These are phyloP conservation scores for Eulemur albifrons DNA, from an alignment of 2,797 vertebrate genomes.

Conservation along the genomic window DNA sequence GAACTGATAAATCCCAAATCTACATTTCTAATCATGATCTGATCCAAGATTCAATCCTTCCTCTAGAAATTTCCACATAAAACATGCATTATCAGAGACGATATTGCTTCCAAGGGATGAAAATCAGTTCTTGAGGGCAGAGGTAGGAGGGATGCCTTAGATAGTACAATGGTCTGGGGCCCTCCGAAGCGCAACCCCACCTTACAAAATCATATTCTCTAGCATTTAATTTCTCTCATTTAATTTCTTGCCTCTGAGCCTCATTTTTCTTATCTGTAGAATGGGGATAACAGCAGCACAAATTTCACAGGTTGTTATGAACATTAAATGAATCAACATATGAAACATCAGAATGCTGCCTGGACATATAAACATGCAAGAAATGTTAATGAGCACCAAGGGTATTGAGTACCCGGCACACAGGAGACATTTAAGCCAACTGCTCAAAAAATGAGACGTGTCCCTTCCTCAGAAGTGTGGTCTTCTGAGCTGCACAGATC, in stretches of 20 bases:
- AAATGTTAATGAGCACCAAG: not conserved
- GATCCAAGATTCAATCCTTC: not conserved
- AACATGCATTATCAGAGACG: not conserved
- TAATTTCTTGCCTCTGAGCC: not conserved
- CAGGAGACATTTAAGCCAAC: not conserved
- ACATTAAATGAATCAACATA: not conserved
- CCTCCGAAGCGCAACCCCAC: not conserved
- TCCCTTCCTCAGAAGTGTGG: not conserved
- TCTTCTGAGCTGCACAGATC: not conserved
- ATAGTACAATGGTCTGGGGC: not conserved
- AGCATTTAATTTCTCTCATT: not conserved
- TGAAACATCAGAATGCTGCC: not conserved
- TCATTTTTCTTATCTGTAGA: not conserved
- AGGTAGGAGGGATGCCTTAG: not conserved
- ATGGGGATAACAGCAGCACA: not conserved
- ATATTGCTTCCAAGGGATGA: not conserved
- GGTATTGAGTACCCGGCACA: not conserved
- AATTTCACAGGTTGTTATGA: not conserved
- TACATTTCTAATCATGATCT: not conserved
- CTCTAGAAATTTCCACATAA: not conserved
- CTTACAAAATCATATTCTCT: not conserved
- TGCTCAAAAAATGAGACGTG: not conserved
- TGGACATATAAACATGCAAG: not conserved
- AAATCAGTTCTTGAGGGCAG: not conserved
- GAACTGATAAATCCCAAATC: not conserved